phyloP scores from a whole-genome alignment of 64 coral and sea anemone species.

The Montipora sp. region DNA sequence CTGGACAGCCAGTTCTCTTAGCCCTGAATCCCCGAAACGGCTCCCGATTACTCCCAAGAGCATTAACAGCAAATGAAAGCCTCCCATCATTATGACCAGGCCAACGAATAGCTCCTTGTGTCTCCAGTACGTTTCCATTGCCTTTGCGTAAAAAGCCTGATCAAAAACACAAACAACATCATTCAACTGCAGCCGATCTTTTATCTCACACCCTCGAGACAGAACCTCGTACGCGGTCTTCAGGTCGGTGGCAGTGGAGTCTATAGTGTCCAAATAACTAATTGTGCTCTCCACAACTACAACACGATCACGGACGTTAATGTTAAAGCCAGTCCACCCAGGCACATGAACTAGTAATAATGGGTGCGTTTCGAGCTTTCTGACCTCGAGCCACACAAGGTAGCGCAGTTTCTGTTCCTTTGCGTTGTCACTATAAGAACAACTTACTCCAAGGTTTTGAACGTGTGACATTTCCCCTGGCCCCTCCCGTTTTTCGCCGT shows the following conservation, averaged over 20 bases:
- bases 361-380: conserved; percentile 55
- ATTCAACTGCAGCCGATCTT: conserved; percentile 26
- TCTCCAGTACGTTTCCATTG: too few relatives aligned
- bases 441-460: too few relatives aligned
- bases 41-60: too few relatives aligned
- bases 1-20: neutral
- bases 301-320: conserved; percentile 11
- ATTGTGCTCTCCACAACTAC: conserved; percentile 56
- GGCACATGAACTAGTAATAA: conserved; percentile 40
- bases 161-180: too few relatives aligned
- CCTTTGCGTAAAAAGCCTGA: too few relatives aligned
- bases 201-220: conserved; percentile 67
- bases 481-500: too few relatives aligned
- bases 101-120: too few relatives aligned
- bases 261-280: conserved; percentile 58
- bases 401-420: too few relatives aligned
- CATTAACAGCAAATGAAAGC: too few relatives aligned
- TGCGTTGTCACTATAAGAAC: too few relatives aligned
- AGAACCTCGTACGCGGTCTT: conserved; percentile 71
- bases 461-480: too few relatives aligned
- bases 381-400: conserved; percentile 38
- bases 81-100: too few relatives aligned
- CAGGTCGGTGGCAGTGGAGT: conserved; percentile 70
- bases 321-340: conserved; percentile 67
- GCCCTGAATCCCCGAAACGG: conserved; percentile 37